Evolutionary conservation across 2,113 vertebrate genomes (phyloP).

Genomic region (Seriola aureovittata): DNA sequence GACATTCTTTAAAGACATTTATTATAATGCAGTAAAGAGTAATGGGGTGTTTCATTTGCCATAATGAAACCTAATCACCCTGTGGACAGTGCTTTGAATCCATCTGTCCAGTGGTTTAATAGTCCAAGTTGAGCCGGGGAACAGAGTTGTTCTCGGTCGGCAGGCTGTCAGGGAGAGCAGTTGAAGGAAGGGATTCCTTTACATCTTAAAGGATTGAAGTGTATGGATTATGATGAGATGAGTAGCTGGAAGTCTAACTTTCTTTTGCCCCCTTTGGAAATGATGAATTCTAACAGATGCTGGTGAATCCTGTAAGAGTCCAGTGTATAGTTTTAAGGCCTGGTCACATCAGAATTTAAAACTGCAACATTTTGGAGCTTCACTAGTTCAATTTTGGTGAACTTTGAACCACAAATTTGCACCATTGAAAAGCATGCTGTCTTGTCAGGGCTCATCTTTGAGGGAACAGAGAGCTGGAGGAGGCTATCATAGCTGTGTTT

Average conservation of each 20-base stretch:
- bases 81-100: slow-evolving; percentile 71
- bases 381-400: not conserved
- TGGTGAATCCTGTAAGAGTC: slow-evolving; percentile 20
- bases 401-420: not conserved
- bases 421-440: not conserved
- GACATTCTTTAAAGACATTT: slow-evolving; percentile 74
- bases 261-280: slow-evolving; percentile 23
- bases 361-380: no score
- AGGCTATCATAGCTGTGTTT: not conserved
- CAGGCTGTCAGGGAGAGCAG: slow-evolving; percentile 41
- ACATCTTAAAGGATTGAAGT: slow-evolving; percentile 44
- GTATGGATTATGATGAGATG: slow-evolving; percentile 47
- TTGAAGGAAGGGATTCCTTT: slow-evolving; percentile 48
- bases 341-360: not conserved
- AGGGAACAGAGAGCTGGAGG: not conserved
- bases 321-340: not conserved
- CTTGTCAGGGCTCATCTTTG: not conserved
- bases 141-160: slow-evolving; percentile 22
- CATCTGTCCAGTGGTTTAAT: slow-evolving; percentile 71
- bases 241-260: slow-evolving; percentile 24
- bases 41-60: slow-evolving; percentile 82
- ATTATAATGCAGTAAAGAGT: slow-evolving; percentile 73
- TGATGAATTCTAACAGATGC: slow-evolving; percentile 36
- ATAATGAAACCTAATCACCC: slow-evolving; percentile 77
- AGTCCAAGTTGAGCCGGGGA: slow-evolving; percentile 52